Evolutionary conservation across 2,888 invertebrate species (phyloP).

Genomic region (Eurytoma adleriae): DNA sequence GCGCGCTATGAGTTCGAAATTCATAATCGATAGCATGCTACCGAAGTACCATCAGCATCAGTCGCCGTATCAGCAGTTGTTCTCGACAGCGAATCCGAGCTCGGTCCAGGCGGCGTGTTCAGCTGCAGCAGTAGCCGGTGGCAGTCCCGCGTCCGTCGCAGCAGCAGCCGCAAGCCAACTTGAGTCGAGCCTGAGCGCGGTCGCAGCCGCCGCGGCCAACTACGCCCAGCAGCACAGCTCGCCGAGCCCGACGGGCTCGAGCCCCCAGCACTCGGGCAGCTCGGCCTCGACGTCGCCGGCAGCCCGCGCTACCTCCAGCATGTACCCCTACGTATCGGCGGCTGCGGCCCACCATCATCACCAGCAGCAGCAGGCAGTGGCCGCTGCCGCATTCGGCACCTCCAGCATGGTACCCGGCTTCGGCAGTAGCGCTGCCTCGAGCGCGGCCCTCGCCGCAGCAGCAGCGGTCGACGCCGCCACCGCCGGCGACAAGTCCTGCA

Average conservation of each 20-base stretch:
- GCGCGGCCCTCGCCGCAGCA: slow-evolving; percentile 79
- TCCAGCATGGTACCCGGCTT: slow-evolving; percentile 81
- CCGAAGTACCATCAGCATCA: slow-evolving; percentile 93
- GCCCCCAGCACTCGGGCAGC: slow-evolving; percentile 83
- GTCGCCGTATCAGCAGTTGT: slow-evolving; percentile 83
- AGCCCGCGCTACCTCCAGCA: slow-evolving; percentile 82
- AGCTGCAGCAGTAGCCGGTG: slow-evolving; percentile 49
- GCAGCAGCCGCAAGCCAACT: slow-evolving; percentile 82
- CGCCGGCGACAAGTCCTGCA: slow-evolving; percentile 87
- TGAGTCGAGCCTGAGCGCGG: slow-evolving; percentile 81
- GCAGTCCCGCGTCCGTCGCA: slow-evolving; percentile 25
- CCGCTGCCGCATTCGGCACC: slow-evolving; percentile 82
- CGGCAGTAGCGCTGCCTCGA: slow-evolving; percentile 78
- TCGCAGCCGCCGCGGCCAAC: slow-evolving; percentile 81
- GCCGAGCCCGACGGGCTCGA: slow-evolving; percentile 83
- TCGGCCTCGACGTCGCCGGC: slow-evolving; percentile 82
- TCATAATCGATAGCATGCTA: slow-evolving; percentile 98
- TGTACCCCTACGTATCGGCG: slow-evolving; percentile 94
- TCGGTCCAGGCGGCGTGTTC: slow-evolving; percentile 70
- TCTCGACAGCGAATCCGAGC: slow-evolving; percentile 80
- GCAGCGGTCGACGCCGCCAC: slow-evolving; percentile 83
- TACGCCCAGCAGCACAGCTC: slow-evolving; percentile 77
- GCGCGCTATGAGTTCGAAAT: slow-evolving; percentile 91
- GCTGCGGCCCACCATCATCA: slow-evolving; percentile 84
- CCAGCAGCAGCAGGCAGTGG: slow-evolving; percentile 82